phyloP scores from a whole-genome alignment of 1,140 invertebrate species.

The Araneus ventricosus region DNA sequence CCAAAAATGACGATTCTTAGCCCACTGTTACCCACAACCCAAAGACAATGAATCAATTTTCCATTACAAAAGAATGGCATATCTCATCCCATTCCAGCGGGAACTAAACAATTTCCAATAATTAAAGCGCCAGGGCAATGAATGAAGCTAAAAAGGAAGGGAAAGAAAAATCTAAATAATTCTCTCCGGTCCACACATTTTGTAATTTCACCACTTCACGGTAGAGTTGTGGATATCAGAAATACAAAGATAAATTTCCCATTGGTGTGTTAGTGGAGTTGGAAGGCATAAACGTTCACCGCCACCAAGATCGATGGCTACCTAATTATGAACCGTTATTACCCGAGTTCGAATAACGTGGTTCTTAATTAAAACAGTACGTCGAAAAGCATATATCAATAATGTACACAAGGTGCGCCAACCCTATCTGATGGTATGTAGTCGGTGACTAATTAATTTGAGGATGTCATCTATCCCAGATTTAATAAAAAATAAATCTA shows the following conservation, averaged over 20 bases:
- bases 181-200: neutral
- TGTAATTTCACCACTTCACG: neutral
- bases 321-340: conserved; percentile 53
- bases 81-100: neutral
- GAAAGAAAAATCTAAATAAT: neutral
- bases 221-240: neutral
- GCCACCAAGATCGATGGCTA: neutral
- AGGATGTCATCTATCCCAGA: neutral
- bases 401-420: neutral
- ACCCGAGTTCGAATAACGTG: neutral
- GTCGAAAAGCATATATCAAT: neutral
- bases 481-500: neutral
- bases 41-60: conserved; percentile 24
- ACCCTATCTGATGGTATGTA: neutral
- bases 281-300: neutral
- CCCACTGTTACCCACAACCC: neutral
- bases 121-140: conserved; percentile 7
- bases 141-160: neutral
- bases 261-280: neutral
- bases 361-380: conserved; percentile 38
- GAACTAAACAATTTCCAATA: conserved; percentile 22
- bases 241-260: neutral
- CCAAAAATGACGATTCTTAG: neutral
- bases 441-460: conserved; percentile 31
- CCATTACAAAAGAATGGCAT: conserved; percentile 33